Percentiles rank a stretch among this genome's conserved stretches.
Evolutionary conservation across 2,113 vertebrate genomes (phyloP).

Genomic region (Alligator mississippiensis): DNA sequence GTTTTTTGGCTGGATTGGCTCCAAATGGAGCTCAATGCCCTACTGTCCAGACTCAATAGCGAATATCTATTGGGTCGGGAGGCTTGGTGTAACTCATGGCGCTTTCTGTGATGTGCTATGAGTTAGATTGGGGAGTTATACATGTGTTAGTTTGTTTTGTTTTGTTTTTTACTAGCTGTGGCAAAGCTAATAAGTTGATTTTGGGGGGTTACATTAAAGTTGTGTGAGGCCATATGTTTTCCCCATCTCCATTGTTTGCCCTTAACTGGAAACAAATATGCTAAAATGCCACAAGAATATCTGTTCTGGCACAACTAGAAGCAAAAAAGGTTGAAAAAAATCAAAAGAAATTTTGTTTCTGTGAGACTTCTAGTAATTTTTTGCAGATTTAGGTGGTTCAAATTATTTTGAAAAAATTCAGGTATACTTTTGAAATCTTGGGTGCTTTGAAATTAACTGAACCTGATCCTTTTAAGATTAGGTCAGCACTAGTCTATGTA

Average conservation of each 20-base stretch:
- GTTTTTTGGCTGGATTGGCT: no score
- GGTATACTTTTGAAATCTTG: background rate
- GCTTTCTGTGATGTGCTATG: no score
- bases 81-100: no score
- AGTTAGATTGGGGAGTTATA: no score
- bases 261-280: background rate
- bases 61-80: no score
- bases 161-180: background rate
- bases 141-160: background rate
- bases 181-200: background rate
- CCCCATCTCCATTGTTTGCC: background rate
- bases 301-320: background rate
- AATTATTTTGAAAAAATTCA: background rate
- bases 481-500: background rate
- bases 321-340: background rate
- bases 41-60: no score
- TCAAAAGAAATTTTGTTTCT: background rate
- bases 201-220: fast-evolving
- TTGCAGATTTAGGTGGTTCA: background rate
- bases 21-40: no score
- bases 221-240: background rate
- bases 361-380: background rate
- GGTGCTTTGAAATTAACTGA: background rate
- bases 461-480: background rate
- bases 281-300: background rate